These are phyloP conservation scores for Plebejus argus DNA, from an alignment of 2,888 invertebrate species.

Conservation along the genomic window DNA sequence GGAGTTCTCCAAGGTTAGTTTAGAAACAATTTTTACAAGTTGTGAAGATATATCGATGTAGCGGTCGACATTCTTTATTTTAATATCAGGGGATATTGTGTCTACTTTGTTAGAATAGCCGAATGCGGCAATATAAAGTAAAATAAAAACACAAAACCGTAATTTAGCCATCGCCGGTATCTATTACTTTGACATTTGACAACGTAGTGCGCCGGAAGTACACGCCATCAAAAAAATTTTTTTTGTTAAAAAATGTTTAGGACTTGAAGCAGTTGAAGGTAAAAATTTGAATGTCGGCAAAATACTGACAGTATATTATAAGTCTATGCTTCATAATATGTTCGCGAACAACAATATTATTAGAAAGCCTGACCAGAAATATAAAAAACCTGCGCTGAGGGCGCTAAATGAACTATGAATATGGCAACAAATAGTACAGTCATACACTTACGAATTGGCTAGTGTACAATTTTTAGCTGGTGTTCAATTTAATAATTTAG, in stretches of 20 bases:
- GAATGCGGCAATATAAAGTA: constrained; percentile 56
- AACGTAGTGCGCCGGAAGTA: constrained; percentile 63
- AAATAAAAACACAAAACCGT: constrained; percentile 59
- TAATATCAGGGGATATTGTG: constrained; percentile 79
- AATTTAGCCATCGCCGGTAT: constrained; percentile 71
- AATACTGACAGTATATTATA: no score
- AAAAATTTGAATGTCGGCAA: not conserved
- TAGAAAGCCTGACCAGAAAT: no score
- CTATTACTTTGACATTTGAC: constrained; percentile 61
- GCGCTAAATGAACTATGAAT: no score
- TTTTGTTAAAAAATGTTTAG: not conserved
- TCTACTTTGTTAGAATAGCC: constrained; percentile 64
- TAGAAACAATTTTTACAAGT: constrained; percentile 90
- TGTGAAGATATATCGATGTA: constrained; percentile 93
- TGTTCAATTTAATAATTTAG: no score
- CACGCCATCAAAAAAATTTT: constrained; percentile 59
- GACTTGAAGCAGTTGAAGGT: not conserved
- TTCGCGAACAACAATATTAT: no score
- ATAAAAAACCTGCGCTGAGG: no score
- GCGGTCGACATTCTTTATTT: constrained; percentile 90
- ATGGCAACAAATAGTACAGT: no score
- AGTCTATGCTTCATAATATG: no score
- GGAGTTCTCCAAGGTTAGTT: constrained; percentile 91
- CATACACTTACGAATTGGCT: no score
- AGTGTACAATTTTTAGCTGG: no score